Evolutionary conservation across 2,888 invertebrate species (phyloP).

Genomic region (Clepsis dumicolana): DNA sequence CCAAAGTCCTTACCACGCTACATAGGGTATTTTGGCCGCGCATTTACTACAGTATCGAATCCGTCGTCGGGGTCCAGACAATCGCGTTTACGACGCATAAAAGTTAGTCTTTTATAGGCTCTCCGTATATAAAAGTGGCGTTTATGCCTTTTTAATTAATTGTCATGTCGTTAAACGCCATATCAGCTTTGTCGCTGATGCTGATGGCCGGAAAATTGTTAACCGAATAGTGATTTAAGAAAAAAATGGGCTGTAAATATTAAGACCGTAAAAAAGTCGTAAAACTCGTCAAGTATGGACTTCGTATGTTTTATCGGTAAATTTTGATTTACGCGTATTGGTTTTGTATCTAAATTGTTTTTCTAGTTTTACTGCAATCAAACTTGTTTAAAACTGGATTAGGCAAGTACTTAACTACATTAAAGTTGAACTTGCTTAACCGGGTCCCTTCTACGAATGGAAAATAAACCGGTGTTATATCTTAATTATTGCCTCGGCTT

Average conservation of each 20-base stretch:
- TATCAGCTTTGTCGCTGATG: constrained; percentile 80
- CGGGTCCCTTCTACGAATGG: neutral
- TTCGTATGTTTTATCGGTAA: constrained; percentile 26
- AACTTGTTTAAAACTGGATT: constrained; percentile 8
- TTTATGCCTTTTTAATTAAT: constrained; percentile 86
- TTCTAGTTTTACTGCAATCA: neutral
- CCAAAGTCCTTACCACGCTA: constrained; percentile 57
- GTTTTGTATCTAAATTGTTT: constrained; percentile 1
- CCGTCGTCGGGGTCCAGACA: constrained; percentile 77
- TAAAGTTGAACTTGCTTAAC: neutral
- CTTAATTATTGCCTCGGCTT: constrained; percentile 57
- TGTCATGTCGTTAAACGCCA: constrained; percentile 81
- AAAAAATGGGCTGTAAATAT: constrained; percentile 60
- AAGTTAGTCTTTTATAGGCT: constrained; percentile 86
- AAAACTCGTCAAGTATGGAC: constrained; percentile 21
- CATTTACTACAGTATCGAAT: constrained; percentile 64
- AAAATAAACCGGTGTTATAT: constrained; percentile 33
- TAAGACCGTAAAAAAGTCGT: constrained; percentile 28
- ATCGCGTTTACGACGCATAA: constrained; percentile 86
- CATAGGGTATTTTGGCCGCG: constrained; percentile 57
- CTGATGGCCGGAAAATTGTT: constrained; percentile 79
- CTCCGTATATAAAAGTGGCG: constrained; percentile 83
- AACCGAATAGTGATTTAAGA: constrained; percentile 81
- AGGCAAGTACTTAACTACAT: neutral
- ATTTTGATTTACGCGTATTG: constrained; percentile 13